Evolutionary conservation across 1,140 invertebrate species (phyloP), one percentile per base, ranked within the genome.

Genomic region (Prorops nasuta): DNA sequence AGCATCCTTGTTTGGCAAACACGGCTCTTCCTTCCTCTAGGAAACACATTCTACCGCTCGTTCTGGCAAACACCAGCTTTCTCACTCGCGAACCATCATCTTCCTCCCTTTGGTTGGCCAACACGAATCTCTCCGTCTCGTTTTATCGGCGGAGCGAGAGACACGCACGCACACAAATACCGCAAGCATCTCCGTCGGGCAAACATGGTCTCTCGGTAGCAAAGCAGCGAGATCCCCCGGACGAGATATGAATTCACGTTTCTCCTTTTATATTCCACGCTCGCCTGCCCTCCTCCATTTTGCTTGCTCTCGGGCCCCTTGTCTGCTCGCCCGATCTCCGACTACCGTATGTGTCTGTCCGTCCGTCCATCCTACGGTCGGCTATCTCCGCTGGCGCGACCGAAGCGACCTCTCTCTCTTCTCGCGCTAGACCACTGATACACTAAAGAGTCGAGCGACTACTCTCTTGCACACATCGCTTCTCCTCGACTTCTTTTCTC

Each of bases 311-410:
- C 24, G 6, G 3, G 6, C 34, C 14, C 34, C 34, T 74, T 77
- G 73, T 77, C 74, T 76, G 68, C 61, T 65, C 67, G 59, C 61
- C 58, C 66, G 71, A 73, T 73, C 70, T 66, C 56, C 66, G 73
- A 77, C 74, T 77, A 76, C 74, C 73, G 74, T 76, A 71, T 74
- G 72, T 67, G 71, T 69, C 64, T n/a, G n/a, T n/a, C n/a, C n/a
- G n/a, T n/a, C n/a, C n/a, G n/a, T n/a, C n/a, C n/a, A n/a, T n/a
- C n/a, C n/a, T n/a, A n/a, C n/a, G n/a, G 59, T 54, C 49, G 53
- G 60, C 60, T 67, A 61, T 66, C 64, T 66, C 60, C 43, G 61
- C 50, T 49, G 38, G 56, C 51, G 48, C 56, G 39, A 44, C 43
- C 21, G 45, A 42, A 38, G 46, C 46, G 35, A 55, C 51, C 49